Percentiles rank a stretch among this genome's conserved stretches.
phyloP scores from a whole-genome alignment of 2,113 vertebrate species.

The Chrysemys picta region DNA sequence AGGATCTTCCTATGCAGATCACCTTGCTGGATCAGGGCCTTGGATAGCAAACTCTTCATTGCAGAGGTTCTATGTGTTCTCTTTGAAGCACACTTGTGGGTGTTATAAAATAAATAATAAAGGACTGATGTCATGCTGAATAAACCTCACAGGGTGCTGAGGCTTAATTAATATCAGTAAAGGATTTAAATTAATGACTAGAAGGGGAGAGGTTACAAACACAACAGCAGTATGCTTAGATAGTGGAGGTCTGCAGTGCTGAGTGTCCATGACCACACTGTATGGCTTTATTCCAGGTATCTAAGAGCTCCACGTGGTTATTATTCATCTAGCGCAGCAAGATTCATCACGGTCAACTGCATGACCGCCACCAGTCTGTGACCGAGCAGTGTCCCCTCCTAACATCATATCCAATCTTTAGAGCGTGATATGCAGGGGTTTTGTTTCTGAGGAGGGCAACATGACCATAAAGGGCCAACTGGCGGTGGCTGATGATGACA shows the following conservation, averaged over 20 bases:
- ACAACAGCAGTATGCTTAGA: not conserved
- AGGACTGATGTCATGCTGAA: fast-evolving
- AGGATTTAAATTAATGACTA: not conserved
- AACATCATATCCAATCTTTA: no score
- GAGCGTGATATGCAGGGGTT: no score
- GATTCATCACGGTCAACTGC: no score
- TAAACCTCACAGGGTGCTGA: not conserved
- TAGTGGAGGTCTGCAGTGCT: no score
- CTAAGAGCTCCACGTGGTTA: no score
- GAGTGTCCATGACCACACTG: no score
- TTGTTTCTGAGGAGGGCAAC: no score
- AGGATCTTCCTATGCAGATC: not conserved
- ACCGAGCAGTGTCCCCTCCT: no score
- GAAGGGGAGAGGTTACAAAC: not conserved
- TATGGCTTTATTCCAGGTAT: no score
- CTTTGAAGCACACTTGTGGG: not conserved
- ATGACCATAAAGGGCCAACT: no score
- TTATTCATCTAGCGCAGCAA: no score
- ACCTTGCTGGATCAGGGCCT: not conserved
- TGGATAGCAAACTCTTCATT: not conserved
- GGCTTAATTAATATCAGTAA: not conserved
- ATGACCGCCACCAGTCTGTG: not conserved
- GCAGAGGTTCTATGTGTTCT: not conserved
- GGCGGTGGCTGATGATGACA: no score
- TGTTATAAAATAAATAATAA: not conserved